A percentile compares a stretch with the other conserved stretches of the same genome.
Conservation (phyloP, 2,888 invertebrate species). For the Cryptocephalus moraei region DNA sequence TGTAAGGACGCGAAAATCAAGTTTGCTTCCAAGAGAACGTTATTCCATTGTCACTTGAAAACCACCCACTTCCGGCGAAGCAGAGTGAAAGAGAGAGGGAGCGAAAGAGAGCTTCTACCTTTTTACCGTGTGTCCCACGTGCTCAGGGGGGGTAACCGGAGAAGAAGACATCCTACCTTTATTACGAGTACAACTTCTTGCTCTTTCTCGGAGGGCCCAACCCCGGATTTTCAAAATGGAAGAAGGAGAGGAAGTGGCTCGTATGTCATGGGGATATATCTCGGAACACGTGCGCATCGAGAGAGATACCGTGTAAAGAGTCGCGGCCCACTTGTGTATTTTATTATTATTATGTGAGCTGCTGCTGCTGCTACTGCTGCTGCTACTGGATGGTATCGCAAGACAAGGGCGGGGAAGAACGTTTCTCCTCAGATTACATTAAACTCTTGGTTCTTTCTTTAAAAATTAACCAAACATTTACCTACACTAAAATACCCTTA, state of each 20-base stretch:
- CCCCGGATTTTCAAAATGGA: constrained; percentile 21
- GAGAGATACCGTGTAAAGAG: constrained; percentile 13
- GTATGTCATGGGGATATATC: constrained; percentile 32
- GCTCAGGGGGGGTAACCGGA: constrained; percentile 10
- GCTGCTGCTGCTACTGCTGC: too few relatives aligned
- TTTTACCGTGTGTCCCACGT: background rate
- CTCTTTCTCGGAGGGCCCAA: constrained; percentile 8
- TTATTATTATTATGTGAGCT: background rate
- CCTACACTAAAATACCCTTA: too few relatives aligned
- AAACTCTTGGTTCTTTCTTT: too few relatives aligned
- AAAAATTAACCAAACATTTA: too few relatives aligned
- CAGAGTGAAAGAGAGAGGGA: background rate
- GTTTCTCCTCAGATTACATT: too few relatives aligned
- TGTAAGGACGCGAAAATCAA: too few relatives aligned
- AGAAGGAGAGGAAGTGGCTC: constrained; percentile 33
- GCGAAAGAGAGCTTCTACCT: background rate
- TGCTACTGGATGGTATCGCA: too few relatives aligned
- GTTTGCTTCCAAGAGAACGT: background rate
- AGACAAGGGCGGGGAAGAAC: too few relatives aligned
- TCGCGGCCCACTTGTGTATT: constrained; percentile 21
- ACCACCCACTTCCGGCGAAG: constrained; percentile 30
- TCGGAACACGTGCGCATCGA: constrained; percentile 34
- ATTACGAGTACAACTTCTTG: background rate
- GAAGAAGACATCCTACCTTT: constrained; percentile 11
- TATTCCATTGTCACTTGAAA: constrained; percentile 14